Evolutionary conservation across 2,888 invertebrate species (phyloP).

Genomic region (Cephus nigrinus): DNA sequence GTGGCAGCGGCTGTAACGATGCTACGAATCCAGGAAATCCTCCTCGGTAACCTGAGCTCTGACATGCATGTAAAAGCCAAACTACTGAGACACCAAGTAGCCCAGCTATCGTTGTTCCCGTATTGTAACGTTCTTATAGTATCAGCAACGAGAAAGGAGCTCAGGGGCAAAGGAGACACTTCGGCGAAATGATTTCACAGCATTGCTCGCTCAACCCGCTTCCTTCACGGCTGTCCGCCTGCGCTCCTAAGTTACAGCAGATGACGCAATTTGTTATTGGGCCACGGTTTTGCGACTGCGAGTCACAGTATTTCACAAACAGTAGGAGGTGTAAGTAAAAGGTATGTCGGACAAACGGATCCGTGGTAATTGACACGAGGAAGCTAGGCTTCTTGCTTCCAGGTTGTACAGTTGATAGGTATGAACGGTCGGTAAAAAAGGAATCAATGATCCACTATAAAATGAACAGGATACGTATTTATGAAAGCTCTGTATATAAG

Average conservation of each 20-base stretch:
- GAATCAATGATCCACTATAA: neutral
- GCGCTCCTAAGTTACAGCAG: neutral
- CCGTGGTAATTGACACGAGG: neutral
- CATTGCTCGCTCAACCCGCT: neutral
- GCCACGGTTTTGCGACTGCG: neutral
- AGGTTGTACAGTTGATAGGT: neutral
- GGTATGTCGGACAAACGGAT: neutral
- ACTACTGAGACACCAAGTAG: neutral
- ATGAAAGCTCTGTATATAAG: neutral
- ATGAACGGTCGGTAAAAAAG: neutral
- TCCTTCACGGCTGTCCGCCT: constrained; percentile 1
- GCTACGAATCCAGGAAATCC: neutral
- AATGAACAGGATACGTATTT: neutral
- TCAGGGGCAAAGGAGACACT: neutral
- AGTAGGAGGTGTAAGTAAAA: neutral
- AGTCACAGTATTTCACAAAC: neutral
- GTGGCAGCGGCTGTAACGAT: neutral
- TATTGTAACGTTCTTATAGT: neutral
- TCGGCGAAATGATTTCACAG: neutral
- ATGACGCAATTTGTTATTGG: neutral
- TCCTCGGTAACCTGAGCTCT: neutral
- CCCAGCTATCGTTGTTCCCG: neutral
- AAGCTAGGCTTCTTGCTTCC: neutral
- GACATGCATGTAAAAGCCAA: constrained; percentile 3
- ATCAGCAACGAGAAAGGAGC: neutral